Evolutionary conservation across 2,888 invertebrate species (phyloP), one percentile per base, ranked within the genome.

Genomic region (Fabriciana adippe): DNA sequence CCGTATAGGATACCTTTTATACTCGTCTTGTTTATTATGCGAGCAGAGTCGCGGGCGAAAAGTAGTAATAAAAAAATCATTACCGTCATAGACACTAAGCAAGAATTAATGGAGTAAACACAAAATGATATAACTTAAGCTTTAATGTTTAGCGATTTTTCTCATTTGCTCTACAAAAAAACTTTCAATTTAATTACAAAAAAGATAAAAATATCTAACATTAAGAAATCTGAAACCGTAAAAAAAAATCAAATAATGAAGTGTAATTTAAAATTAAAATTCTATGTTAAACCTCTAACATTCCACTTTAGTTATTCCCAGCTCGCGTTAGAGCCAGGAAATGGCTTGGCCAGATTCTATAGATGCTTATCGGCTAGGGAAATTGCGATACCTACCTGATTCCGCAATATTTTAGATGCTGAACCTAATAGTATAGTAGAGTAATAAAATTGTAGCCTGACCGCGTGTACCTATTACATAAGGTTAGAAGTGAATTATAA

Each of bases 281-380:
- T 56, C 55, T 31, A 31, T 35, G 35, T 35, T 55, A 64, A 55
- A 56, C 45, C 62, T 57, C 62, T 56, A 57, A 56, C 62, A 64
- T 64, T 50, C 48, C 48, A 55, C 18, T 48, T 59, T 59, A 59
- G 59, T 35, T 50, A 55, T 50, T 55, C 35, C 47, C 15, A 64
- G 47, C 63, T 64, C 55, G 64, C 48, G 15, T n/a, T 41, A 41
- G 59, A 16, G 48, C 59, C 57, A 59, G 48, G 59, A 59, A 48
- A 59, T 59, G 59, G 59, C 59, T 59, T 59, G 48, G 47, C 45
- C n/a, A 16, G n/a, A 56, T 64, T 66, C 64, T 72, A 72, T 79
- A 79, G 84, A 88, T 84, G 78, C 79, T 83, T 84, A 86, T 87
- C 83, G 76, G 74, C 35, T 61, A 59, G 47, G 59, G 61, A 61